Evolutionary conservation across 2,888 invertebrate genomes (phyloP).

Genomic region (Rambutsinella grinnellia): DNA sequence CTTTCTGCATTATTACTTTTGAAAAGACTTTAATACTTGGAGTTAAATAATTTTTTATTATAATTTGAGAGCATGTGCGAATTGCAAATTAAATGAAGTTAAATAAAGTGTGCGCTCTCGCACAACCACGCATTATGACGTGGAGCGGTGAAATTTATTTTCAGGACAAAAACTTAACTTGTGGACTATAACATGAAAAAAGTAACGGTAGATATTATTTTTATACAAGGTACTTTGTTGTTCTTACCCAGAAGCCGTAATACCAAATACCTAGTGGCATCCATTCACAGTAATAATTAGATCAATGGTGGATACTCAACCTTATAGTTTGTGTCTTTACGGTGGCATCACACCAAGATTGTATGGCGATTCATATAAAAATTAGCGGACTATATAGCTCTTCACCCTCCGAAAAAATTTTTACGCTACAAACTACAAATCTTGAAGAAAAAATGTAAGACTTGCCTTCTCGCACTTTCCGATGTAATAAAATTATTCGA

Average conservation of each 20-base stretch:
- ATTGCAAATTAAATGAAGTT: no score
- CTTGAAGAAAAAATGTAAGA: no score
- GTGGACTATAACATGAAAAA: neutral
- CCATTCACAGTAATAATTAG: neutral
- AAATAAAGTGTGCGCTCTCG: no score
- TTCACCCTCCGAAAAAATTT: neutral
- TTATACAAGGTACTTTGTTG: neutral
- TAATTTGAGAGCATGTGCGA: no score
- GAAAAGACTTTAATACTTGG: no score
- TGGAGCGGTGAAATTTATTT: neutral
- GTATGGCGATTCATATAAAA: neutral
- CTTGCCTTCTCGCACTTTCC: neutral
- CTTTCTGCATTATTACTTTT: neutral
- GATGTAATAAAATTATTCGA: no score
- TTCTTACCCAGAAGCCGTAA: neutral
- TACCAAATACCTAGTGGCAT: conserved; percentile 29
- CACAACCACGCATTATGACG: neutral
- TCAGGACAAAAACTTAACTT: neutral
- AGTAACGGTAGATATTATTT: neutral
- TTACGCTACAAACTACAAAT: no score
- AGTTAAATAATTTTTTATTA: no score
- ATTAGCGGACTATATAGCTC: neutral
- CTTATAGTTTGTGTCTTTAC: conserved; percentile 15
- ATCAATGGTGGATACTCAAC: conserved; percentile 3
- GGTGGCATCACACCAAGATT: conserved; percentile 22